These are phyloP conservation scores for Eurois occulta DNA, from an alignment of 2,888 invertebrate genomes.

Conservation along the genomic window DNA sequence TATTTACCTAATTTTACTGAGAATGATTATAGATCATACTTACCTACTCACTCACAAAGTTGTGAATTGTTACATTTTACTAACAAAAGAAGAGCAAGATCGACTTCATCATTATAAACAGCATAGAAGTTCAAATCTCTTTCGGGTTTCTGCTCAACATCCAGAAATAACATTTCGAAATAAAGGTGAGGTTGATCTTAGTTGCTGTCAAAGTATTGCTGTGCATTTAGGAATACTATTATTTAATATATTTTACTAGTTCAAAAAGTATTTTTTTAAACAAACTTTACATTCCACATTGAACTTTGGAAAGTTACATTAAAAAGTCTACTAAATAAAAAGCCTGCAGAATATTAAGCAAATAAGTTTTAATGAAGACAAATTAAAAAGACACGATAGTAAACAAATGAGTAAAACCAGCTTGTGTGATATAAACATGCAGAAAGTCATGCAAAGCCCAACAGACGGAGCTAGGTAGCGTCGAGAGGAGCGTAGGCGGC, in stretches of 20 bases:
- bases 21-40: background rate
- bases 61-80: background rate
- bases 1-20: background rate
- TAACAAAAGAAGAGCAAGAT: background rate
- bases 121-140: background rate
- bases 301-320: slow-evolving; percentile 19
- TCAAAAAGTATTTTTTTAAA: background rate
- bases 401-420: slow-evolving; percentile 26
- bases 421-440: slow-evolving; percentile 53
- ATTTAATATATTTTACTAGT: background rate
- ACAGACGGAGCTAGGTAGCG: slow-evolving; percentile 56
- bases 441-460: slow-evolving; percentile 77
- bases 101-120: background rate
- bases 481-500: slow-evolving; percentile 78
- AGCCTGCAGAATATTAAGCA: slow-evolving; percentile 20
- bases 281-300: no score
- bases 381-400: slow-evolving; percentile 17
- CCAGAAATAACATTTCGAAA: background rate
- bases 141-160: background rate
- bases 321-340: slow-evolving; percentile 37
- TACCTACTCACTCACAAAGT: background rate
- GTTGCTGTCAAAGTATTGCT: background rate
- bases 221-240: background rate
- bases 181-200: background rate
- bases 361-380: slow-evolving; percentile 38